A percentile compares a stretch with the other conserved stretches of the same genome.
phyloP scores from a whole-genome alignment of 2,113 vertebrate genomes.

The Gymnobelideus leadbeateri region DNA sequence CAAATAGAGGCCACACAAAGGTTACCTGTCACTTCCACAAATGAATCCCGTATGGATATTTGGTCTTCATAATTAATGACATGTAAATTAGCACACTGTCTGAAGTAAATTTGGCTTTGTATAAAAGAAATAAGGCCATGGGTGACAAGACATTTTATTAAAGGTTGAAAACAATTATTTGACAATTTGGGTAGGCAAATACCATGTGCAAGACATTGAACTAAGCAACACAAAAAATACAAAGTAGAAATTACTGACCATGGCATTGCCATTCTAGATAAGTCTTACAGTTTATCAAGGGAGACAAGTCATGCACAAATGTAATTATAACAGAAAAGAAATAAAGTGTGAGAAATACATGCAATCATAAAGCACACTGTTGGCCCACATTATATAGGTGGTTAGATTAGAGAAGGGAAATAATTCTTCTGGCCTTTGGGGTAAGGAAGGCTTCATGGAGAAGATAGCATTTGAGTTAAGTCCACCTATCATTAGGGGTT shows the following conservation, averaged over 20 bases:
- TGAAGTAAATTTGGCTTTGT: slow-evolving; percentile 1
- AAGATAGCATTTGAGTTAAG: not conserved
- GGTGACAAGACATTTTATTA: not conserved
- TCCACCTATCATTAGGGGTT: not conserved
- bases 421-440: not conserved
- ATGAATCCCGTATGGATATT: slow-evolving; percentile 24
- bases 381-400: not conserved
- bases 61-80: not conserved
- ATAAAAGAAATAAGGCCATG: slow-evolving; percentile 6
- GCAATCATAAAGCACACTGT: not conserved
- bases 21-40: slow-evolving; percentile 39
- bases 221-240: not conserved
- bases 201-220: not conserved
- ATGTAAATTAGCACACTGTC: slow-evolving; percentile 11
- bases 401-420: not conserved
- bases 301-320: not conserved
- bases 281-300: not conserved
- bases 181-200: not conserved
- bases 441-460: not conserved
- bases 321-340: not conserved
- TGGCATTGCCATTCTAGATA: not conserved
- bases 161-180: slow-evolving; percentile 37
- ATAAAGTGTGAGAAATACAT: not conserved
- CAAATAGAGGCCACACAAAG: not conserved
- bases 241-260: not conserved